These are phyloP conservation scores for Aquatica leii DNA, from an alignment of 2,888 invertebrate species.

Conservation along the genomic window DNA sequence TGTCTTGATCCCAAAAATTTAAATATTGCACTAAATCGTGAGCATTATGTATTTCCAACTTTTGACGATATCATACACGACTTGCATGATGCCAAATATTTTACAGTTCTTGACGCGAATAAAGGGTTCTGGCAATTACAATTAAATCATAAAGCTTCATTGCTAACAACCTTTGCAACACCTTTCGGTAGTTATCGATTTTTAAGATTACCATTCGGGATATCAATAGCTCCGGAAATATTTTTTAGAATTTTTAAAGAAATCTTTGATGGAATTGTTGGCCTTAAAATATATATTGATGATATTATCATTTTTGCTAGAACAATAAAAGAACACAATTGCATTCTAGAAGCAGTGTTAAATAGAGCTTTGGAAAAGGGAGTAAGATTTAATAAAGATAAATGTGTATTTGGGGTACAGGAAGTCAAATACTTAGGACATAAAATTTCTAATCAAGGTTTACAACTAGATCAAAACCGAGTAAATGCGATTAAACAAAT, in stretches of 20 bases:
- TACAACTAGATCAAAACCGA: neutral
- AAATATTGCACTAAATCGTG: neutral
- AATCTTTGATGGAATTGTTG: too few species aligned
- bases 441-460: neutral
- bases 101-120: too few species aligned
- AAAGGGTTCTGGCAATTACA: neutral
- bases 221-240: conserved; percentile 3
- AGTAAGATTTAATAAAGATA: neutral
- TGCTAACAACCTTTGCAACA: neutral
- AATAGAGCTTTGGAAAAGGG: neutral
- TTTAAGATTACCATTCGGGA: conserved; percentile 1
- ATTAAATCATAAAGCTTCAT: neutral
- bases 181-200: neutral
- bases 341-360: neutral
- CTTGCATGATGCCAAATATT: neutral
- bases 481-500: neutral
- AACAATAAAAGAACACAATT: neutral
- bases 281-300: neutral
- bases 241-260: neutral
- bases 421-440: neutral
- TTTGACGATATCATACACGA: neutral
- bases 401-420: neutral
- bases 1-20: neutral
- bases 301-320: neutral
- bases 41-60: neutral